Base-by-base conservation (phyloP, 2,797 vertebrate genomes). In the Onychomys arenicola region DNA sequence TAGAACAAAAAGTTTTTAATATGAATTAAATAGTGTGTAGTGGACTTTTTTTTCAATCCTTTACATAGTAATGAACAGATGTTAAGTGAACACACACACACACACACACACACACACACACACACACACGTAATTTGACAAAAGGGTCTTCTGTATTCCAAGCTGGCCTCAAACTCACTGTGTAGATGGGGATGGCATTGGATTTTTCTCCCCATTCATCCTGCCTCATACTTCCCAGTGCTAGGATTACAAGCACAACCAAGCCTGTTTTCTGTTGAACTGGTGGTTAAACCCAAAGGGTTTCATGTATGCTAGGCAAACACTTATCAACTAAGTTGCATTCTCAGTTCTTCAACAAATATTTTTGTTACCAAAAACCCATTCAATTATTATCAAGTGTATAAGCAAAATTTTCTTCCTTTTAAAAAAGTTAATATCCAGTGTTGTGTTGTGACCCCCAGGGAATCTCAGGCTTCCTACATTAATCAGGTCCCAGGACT, bases 401-500 rank as follows among this genome's bases (percentile, higher is more conserved):
- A 90, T 69, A 90, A 69, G 71, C 49, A 90, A 90, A 92, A 40
- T 4, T 73, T 61, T 17, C 6, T 76, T 84, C 5, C 77, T 94
- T 88, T 85, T 11, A 52, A 5, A 78, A 81, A 83, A 77, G 63
- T 88, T 93, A 93, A 37, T 69, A 82, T 77, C 34, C 25, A 52
- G 19, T 67, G 37, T 27, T 86, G n/a, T 75, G 59, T 17, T 27
- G 3, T 43, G n/a, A 21, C 55, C 94, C 90, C 63, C 11, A 52
- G 57, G 69, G 96, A 89, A 89, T 52, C 75, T 80, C 78, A 89
- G 55, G 0, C 82, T 93, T 89, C 76, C 43, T 86, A 17, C 23
- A 43, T 90, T 97, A 92, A 95, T 96, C 37, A 95, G n/a, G 82
- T 96, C 91, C 91, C 67, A 97, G 94, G 46, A 84, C 63, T 90